Evolutionary conservation across 1,140 invertebrate genomes (phyloP).

Genomic region (Ditylenchus dipsaci): DNA sequence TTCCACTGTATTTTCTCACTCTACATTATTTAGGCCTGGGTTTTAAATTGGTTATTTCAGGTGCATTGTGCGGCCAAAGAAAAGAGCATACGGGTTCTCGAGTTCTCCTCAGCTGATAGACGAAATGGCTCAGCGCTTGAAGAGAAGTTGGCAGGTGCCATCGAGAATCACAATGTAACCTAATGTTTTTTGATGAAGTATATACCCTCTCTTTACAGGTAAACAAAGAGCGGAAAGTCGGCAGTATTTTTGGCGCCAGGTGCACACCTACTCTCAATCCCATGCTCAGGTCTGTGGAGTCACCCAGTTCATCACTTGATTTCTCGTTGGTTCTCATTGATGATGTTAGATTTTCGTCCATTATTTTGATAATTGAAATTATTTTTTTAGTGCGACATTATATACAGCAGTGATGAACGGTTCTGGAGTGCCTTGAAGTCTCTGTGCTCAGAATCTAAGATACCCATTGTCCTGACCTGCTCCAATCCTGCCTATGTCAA

Average conservation of each 20-base stretch:
- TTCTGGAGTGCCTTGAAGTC: slow-evolving; percentile 2
- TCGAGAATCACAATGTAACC: not conserved
- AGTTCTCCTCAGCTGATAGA: not conserved
- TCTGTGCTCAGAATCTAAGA: not conserved
- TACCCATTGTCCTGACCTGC: slow-evolving; percentile 4
- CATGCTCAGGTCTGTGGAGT: not conserved
- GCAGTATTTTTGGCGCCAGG: not conserved
- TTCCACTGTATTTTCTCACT: not conserved
- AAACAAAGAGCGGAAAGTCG: not conserved
- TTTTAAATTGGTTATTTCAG: slow-evolving; percentile 6
- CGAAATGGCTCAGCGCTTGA: slow-evolving; percentile 4
- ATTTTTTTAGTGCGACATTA: slow-evolving; percentile 2
- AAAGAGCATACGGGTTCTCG: not conserved
- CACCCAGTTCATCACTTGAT: not conserved
- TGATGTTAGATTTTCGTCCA: not conserved
- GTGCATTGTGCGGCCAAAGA: slow-evolving; percentile 6
- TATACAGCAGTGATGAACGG: not conserved
- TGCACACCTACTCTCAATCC: not conserved
- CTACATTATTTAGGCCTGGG: not conserved
- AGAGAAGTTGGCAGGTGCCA: not conserved
- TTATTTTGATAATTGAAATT: not conserved
- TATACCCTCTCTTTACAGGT: not conserved
- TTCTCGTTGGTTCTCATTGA: not conserved
- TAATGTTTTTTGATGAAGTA: not conserved
- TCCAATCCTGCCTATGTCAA: not conserved